Conservation (phyloP, 2,113 vertebrate genomes). For the Laticauda colubrina region DNA sequence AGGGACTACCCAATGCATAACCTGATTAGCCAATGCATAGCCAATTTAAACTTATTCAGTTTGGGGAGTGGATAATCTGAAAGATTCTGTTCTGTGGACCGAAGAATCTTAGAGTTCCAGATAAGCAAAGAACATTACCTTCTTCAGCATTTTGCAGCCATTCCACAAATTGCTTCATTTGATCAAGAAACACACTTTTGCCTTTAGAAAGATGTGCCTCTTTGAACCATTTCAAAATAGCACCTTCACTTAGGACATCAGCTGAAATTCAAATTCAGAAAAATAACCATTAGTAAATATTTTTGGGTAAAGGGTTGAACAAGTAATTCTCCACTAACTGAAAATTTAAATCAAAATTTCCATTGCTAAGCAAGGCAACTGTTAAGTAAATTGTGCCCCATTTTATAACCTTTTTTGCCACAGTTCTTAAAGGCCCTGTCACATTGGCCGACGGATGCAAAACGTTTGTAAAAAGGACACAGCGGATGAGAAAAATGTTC, state of each 20-base stretch:
- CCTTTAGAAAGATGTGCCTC: slow-evolving; percentile 87
- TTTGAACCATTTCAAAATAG: slow-evolving; percentile 91
- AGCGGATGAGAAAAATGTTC: no score
- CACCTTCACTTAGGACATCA: slow-evolving; percentile 89
- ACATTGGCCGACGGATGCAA: no score
- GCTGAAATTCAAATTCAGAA: slow-evolving; percentile 70
- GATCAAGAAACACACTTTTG: slow-evolving; percentile 90
- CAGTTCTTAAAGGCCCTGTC: background rate
- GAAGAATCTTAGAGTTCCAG: background rate
- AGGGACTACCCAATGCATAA: background rate
- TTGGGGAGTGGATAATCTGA: background rate
- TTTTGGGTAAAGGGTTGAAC: background rate
- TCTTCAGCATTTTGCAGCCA: slow-evolving; percentile 92
- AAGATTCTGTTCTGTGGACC: no score
- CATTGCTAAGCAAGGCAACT: background rate
- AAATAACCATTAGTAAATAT: background rate
- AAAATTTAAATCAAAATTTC: background rate
- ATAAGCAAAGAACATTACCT: slow-evolving; percentile 65
- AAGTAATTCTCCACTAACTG: background rate
- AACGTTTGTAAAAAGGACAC: no score
- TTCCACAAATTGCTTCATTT: slow-evolving; percentile 95
- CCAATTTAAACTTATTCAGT: background rate
- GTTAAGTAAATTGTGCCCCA: background rate
- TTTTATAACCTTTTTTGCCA: background rate
- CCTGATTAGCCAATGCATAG: background rate